A percentile compares a stretch with the other conserved stretches of the same genome.
Evolutionary conservation across 2,797 vertebrate species (phyloP).

Genomic region (Buceros bicornis): DNA sequence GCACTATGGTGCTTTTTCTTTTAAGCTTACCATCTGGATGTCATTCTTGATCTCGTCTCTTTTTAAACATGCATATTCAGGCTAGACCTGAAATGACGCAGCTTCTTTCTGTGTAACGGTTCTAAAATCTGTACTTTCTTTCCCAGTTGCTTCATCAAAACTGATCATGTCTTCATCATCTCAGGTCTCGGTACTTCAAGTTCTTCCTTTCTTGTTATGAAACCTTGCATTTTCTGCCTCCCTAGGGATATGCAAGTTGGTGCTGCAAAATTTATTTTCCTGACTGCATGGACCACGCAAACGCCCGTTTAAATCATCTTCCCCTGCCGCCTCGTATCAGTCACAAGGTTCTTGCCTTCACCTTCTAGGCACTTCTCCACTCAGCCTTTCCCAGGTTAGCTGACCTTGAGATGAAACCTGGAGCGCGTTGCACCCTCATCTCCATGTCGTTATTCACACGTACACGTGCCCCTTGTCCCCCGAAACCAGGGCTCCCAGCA

Average conservation of each 20-base stretch:
- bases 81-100: slow-evolving; percentile 58
- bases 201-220: slow-evolving; percentile 18
- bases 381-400: not conserved
- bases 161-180: not conserved
- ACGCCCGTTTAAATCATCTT: not conserved
- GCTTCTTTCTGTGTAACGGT: not conserved
- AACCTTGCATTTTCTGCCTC: not conserved
- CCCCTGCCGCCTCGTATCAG: not conserved
- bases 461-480: not conserved
- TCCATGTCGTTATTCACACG: not conserved
- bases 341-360: not conserved
- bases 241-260: not conserved
- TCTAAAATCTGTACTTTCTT: slow-evolving; percentile 12
- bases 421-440: not conserved
- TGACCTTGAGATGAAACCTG: not conserved
- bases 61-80: slow-evolving; percentile 43
- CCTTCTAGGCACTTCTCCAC: not conserved
- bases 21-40: slow-evolving; percentile 66
- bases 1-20: slow-evolving; percentile 29
- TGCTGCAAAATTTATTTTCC: not conserved
- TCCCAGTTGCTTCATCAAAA: not conserved
- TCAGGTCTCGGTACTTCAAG: not conserved
- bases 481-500: not conserved
- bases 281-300: not conserved
- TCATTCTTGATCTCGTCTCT: slow-evolving; percentile 56